Evolutionary conservation across 2,888 invertebrate genomes (phyloP).

Genomic region (Cantharis lateralis): DNA sequence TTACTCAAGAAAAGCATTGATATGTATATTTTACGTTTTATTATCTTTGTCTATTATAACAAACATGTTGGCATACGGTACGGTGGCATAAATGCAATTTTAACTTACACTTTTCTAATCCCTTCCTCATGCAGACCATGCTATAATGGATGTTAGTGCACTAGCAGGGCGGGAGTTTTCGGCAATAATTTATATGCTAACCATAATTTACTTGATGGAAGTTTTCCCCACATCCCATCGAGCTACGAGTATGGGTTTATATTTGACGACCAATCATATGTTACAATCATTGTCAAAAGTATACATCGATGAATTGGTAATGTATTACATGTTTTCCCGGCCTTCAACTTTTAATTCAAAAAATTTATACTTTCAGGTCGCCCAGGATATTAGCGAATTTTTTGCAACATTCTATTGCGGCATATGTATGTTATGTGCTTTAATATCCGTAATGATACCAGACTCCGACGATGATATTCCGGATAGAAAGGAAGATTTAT

Average conservation of each 20-base stretch:
- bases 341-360: neutral
- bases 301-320: neutral
- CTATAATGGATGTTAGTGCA: neutral
- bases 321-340: neutral
- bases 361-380: neutral
- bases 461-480: neutral
- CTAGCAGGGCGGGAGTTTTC: neutral
- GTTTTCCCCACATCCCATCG: neutral
- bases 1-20: neutral
- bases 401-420: neutral
- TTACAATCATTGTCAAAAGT: neutral
- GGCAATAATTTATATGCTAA: neutral
- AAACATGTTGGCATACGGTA: neutral
- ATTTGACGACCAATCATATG: neutral
- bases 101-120: neutral
- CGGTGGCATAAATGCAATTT: neutral
- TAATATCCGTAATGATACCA: neutral
- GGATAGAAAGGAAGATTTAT: too few relatives aligned
- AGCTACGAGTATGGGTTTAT: neutral
- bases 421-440: neutral
- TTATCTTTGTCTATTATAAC: neutral
- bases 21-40: neutral
- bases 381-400: fast-evolving
- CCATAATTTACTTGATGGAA: neutral
- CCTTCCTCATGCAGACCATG: neutral